Conservation (phyloP, 1,140 invertebrate genomes). For the Platyura marginata region DNA sequence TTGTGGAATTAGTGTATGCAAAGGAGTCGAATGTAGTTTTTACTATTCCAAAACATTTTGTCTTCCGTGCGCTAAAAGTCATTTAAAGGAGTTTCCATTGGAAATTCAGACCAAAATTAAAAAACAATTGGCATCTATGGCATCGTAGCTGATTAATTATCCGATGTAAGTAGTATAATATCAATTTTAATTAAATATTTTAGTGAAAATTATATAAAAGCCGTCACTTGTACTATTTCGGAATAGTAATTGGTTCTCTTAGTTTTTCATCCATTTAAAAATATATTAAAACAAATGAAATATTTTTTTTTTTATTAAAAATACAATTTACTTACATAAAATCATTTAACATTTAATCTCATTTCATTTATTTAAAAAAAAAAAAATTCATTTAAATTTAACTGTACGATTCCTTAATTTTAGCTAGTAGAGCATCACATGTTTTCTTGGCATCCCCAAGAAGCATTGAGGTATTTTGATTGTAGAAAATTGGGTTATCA, state of each 20-base stretch:
- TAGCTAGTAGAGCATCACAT: slow-evolving; percentile 58
- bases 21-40: slow-evolving; percentile 53
- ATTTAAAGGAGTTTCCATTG: slow-evolving; percentile 41
- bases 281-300: background rate
- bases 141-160: too few relatives aligned
- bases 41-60: slow-evolving; percentile 61
- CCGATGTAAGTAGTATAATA: too few relatives aligned
- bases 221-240: too few relatives aligned
- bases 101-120: slow-evolving; percentile 33
- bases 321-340: background rate
- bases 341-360: background rate
- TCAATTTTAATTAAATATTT: too few relatives aligned
- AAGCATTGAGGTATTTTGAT: slow-evolving; percentile 75
- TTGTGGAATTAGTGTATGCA: slow-evolving; percentile 50
- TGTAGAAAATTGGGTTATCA: slow-evolving; percentile 87
- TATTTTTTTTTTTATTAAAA: slow-evolving; percentile 1
- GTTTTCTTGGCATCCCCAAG: slow-evolving; percentile 85
- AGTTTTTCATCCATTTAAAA: background rate
- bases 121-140: slow-evolving; percentile 17
- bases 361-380: background rate
- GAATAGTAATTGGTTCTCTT: background rate
- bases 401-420: slow-evolving; percentile 22
- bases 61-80: slow-evolving; percentile 38
- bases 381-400: background rate
- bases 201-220: too few relatives aligned